Base-by-base conservation (phyloP, 2,888 invertebrate genomes). In the Diarsia rubi region DNA sequence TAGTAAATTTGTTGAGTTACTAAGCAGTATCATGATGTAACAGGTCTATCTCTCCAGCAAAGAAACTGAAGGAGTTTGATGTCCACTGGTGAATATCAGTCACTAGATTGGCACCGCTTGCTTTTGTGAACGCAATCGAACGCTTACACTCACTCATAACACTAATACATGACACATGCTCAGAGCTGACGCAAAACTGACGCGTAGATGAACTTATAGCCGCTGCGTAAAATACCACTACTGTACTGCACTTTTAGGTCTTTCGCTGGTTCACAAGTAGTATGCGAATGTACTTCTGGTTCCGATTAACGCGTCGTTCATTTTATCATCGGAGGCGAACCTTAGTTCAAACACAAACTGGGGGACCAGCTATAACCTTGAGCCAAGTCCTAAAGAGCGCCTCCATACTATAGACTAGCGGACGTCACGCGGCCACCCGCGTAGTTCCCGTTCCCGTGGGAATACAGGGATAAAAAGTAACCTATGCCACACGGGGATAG, bases 31-130 rank as follows among this genome's bases (percentile, higher is more conserved):
- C 74, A 49, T 80, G n/a, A 68, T 78, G 73, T 86, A 64, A 64
- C 92, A 94, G 94, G 94, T 93, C 93, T 91, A 90, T 90, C 86
- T 93, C 93, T 84, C 91, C 97, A 91, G 93, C 94, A 85, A 89
- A 94, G 95, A 91, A 94, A 94, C 91, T 94, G 91, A 90, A 94
- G 95, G 93, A 96, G 88, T 88, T 94, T 93, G 85, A 95, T 91
- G 85, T 85, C 88, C 83, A 92, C 92, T 88, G 94, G 94, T 87
- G 94, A 95, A 88, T 94, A 93, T 88, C 87, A 85, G 69, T 78
- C 67, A 77, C 67, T 83, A 78, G 85, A 87, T 79, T 83, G 81
- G 68, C 86, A 85, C 87, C 59, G 83, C 81, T 85, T 80, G 86
- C 84, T 86, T 84, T 75, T 77, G 77, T 81, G 81, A 76, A 70